Evolutionary conservation across 2,797 vertebrate genomes (phyloP).

Genomic region (Decapterus maruadsi): DNA sequence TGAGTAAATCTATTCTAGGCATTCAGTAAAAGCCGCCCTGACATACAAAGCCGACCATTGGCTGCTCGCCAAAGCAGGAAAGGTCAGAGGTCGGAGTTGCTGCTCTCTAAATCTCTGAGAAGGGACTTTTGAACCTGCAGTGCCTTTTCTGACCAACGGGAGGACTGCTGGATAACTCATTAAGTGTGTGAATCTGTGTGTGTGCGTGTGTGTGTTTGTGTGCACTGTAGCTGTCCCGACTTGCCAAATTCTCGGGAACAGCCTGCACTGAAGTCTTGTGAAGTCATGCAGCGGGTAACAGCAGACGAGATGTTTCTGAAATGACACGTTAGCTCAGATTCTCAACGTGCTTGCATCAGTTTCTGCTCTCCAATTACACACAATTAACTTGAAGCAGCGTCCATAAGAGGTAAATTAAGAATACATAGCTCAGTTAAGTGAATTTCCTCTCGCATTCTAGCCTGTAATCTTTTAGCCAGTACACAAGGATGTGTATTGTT

Average conservation of each 20-base stretch:
- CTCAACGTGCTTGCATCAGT: slow-evolving; percentile 34
- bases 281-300: slow-evolving; percentile 68
- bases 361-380: slow-evolving; percentile 44
- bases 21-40: slow-evolving; percentile 11
- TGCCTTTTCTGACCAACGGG: slow-evolving; percentile 55
- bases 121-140: slow-evolving; percentile 49
- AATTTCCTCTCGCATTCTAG: slow-evolving; percentile 43
- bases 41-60: slow-evolving; percentile 10
- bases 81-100: slow-evolving; percentile 50
- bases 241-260: slow-evolving; percentile 73
- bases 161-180: slow-evolving; percentile 43
- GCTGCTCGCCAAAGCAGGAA: slow-evolving; percentile 16
- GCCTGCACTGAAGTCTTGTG: slow-evolving; percentile 60
- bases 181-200: slow-evolving; percentile 34
- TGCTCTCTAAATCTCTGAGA: slow-evolving; percentile 25
- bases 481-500: slow-evolving; percentile 54
- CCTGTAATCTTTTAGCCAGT: slow-evolving; percentile 25
- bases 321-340: slow-evolving; percentile 60
- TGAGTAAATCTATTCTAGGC: slow-evolving; percentile 29
- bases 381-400: slow-evolving; percentile 6
- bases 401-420: slow-evolving; percentile 19
- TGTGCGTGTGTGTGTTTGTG: slow-evolving; percentile 37
- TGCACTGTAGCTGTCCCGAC: slow-evolving; percentile 64
- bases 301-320: slow-evolving; percentile 62
- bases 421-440: slow-evolving; percentile 21